These are phyloP conservation scores for Diachrysia chrysitis DNA, from an alignment of 2,888 invertebrate species.

Conservation along the genomic window DNA sequence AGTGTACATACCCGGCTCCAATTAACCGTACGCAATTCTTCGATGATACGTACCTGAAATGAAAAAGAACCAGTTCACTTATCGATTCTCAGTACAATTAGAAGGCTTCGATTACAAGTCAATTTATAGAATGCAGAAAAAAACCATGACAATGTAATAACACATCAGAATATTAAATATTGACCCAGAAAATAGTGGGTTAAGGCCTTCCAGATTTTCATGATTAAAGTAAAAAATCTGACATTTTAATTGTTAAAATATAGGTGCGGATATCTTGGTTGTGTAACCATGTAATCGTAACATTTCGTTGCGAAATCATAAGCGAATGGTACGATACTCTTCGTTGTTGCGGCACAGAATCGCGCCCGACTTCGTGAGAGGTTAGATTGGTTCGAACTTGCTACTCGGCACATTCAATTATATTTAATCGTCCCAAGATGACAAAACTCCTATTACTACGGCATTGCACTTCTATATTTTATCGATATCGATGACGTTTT, in stretches of 20 bases:
- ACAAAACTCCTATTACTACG: constrained; percentile 73
- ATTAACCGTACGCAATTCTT: constrained; percentile 58
- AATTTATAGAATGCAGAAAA: constrained; percentile 53
- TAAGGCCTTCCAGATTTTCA: constrained; percentile 52
- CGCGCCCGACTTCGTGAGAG: constrained; percentile 75
- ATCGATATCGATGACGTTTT: constrained; percentile 65
- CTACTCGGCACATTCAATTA: constrained; percentile 78
- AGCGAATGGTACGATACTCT: constrained; percentile 62
- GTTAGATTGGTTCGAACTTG: constrained; percentile 75
- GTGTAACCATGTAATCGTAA: constrained; percentile 68
- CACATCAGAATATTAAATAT: constrained; percentile 49
- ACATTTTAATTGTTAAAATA: constrained; percentile 54
- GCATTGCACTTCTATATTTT: constrained; percentile 57
- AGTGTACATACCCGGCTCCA: constrained; percentile 60
- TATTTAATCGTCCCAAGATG: constrained; percentile 75
- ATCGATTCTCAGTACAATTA: constrained; percentile 68
- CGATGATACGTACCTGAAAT: constrained; percentile 72
- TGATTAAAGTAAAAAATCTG: constrained; percentile 42
- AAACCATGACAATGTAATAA: constrained; percentile 55
- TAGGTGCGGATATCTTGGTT: constrained; percentile 53
- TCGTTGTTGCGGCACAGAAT: constrained; percentile 74
- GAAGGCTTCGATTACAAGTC: constrained; percentile 61
- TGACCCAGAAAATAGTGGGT: constrained; percentile 36
- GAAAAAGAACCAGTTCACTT: constrained; percentile 68
- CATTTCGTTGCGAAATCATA: constrained; percentile 70